A percentile compares a stretch with the other conserved stretches of the same genome.
These are phyloP conservation scores for Pachypsylla venusta DNA, from an alignment of 1,140 invertebrate genomes.

Conservation along the genomic window DNA sequence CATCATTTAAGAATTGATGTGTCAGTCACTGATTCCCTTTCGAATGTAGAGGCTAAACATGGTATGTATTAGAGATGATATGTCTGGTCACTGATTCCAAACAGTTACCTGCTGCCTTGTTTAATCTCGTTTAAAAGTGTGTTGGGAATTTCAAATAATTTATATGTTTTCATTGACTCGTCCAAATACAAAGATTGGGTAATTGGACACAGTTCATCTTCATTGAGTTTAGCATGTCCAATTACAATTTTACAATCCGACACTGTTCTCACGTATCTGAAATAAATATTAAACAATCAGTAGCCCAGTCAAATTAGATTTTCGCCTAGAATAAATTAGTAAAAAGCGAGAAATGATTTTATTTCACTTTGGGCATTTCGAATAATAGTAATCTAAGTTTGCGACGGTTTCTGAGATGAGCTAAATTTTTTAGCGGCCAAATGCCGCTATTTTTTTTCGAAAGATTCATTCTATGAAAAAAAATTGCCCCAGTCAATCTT, in stretches of 20 bases:
- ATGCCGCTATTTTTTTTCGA: too few relatives aligned
- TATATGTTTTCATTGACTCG: constrained; percentile 34
- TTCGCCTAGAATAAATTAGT: too few relatives aligned
- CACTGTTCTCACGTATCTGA: constrained; percentile 18
- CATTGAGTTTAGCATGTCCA: constrained; percentile 47
- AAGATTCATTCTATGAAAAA: too few relatives aligned
- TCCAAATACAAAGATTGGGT: constrained; percentile 48
- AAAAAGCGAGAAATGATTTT: too few relatives aligned
- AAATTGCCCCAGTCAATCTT: too few relatives aligned
- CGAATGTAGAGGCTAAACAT: constrained; percentile 2
- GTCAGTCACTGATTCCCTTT: background rate
- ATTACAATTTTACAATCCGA: constrained; percentile 30
- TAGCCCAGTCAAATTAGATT: too few relatives aligned
- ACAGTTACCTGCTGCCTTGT: constrained; percentile 35
- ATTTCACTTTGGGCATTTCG: too few relatives aligned
- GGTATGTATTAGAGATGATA: constrained; percentile 9
- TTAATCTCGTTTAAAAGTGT: constrained; percentile 43
- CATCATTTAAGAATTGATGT: background rate
- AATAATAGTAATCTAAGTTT: too few relatives aligned
- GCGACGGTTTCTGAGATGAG: too few relatives aligned
- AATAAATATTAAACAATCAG: too few relatives aligned
- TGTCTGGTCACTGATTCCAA: constrained; percentile 33
- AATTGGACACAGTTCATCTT: constrained; percentile 42
- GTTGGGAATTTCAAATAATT: constrained; percentile 50
- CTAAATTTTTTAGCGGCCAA: too few relatives aligned